Base-by-base conservation (phyloP, 2,888 invertebrate species). In the Acheta domesticus region DNA sequence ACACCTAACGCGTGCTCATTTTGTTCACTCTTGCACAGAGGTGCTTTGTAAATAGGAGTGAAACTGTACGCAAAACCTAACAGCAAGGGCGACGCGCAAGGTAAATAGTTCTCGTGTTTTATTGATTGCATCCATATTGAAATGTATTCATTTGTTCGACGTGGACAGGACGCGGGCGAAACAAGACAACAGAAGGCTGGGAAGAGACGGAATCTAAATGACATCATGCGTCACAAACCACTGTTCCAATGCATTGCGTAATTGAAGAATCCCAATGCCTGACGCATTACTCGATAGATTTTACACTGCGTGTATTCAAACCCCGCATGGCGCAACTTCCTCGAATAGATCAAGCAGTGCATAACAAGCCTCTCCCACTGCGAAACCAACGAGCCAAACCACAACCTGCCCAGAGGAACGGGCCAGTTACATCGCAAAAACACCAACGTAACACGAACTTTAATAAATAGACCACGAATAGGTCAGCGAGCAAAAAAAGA, bases 41-140 rank as follows among this genome's bases (percentile, higher is more conserved):
- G 62, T 11, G 62, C 62, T 19, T 11, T 62, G 62, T 11, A 62
- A 62, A 62, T 62, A 62, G 62, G 62, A 62, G n/a, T n/a, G 62
- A 62, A n/a, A n/a, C 14, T 5, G 0, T 5, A 62, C 62, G n/a
- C 62, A 62, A 14, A 14, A 62, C 62, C 4, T 19, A 62, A 62
- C n/a, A 62, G 62, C 14, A 3, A 19, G 62, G 16, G 62, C 62
- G 62, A 62, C n/a, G n/a, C 62, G 62, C 62, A n/a, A n/a, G n/a
- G 62, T 62, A 62, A 62, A 62, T 62, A 62, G 62, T 62, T 62
- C 62, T 62, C 62, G n/a, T n/a, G n/a, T 62, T 62, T 62, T 62
- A 62, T 62, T 62, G 62, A 62, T 62, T 62, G 62, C 62, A 62
- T 62, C n/a, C 16, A n/a, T 62, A 62, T 62, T 62, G 62, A 62